Base-by-base conservation (phyloP, 1,140 invertebrate genomes). In the Drosophila miranda region DNA sequence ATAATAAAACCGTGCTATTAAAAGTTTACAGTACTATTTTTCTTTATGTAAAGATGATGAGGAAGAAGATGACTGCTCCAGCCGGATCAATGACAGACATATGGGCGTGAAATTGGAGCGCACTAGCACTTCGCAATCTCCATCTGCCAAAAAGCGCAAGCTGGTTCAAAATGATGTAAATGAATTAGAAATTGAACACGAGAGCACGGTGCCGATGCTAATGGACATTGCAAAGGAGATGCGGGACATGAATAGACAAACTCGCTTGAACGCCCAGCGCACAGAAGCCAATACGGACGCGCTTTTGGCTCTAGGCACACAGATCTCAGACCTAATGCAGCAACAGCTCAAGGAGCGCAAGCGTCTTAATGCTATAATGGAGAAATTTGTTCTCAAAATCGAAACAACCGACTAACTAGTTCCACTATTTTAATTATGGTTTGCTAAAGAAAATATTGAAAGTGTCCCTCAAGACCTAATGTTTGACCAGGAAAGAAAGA, bases 321-420 rank as follows among this genome's bases (percentile, higher is more conserved):
- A 80, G 45, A 73, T 83, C 9, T 73, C 80, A 0, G 81, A 83
- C 5, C 34, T 83, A 38, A 86, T 83, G 80, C 81, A 86, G 21
- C 81, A 83, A 14, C 81, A 83, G 21, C 45, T 83, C 0, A 83
- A 76, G 8, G 80, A 83, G 19, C 80, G 81, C 2, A 83, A 80
- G 42, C 81, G 80, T 3, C 77, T 83, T 6, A 83, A 83, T 57
- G 55, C 56, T 4, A 77, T 83, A 34, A 83, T 83, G 67, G 80
- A 83, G 38, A 83, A 83, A 53, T 83, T 83, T 38, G 81, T 83
- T n/a, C 63, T 83, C 0, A 83, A 83, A 67, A 83, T 83, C 81
- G 81, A 83, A 58, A 64, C 81, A 14, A 51, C 66, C 42, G 81
- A 86, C 23, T 83, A 72, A 9, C 59, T 41, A 59, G 46, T 14